phyloP scores from a whole-genome alignment of 1,140 invertebrate genomes.

The Lamellibrachia luymesi region DNA sequence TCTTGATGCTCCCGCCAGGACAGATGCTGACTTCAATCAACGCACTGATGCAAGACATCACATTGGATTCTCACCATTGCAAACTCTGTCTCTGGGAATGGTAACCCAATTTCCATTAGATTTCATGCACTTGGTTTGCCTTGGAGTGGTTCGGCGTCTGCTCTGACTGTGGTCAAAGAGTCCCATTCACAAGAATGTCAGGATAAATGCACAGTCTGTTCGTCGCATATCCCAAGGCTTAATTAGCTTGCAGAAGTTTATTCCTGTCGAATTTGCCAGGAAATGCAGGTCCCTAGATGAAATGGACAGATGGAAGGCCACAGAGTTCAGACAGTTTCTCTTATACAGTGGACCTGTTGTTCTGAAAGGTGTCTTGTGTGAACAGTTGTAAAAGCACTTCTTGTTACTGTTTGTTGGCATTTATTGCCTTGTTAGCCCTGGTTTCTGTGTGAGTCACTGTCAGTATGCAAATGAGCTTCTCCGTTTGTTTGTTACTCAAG shows the following conservation, averaged over 20 bases:
- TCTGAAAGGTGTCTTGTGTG: constrained; percentile 42
- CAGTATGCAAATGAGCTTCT: constrained; percentile 44
- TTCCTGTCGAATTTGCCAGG: no score
- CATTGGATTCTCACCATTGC: constrained; percentile 7
- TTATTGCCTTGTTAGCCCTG: constrained; percentile 38
- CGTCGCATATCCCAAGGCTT: no score
- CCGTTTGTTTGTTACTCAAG: constrained; percentile 43
- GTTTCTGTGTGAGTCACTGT: constrained; percentile 24
- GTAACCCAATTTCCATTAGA: constrained; percentile 40
- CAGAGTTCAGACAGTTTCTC: constrained; percentile 58
- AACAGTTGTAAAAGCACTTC: constrained; percentile 54
- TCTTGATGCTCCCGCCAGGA: neutral
- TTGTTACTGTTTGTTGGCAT: constrained; percentile 49
- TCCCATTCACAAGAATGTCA: neutral
- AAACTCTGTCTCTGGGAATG: constrained; percentile 30
- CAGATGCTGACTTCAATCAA: neutral
- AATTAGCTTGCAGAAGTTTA: no score
- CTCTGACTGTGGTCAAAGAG: constrained; percentile 14
- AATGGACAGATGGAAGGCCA: constrained; percentile 56
- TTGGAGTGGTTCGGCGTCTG: constrained; percentile 38
- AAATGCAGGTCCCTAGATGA: constrained; percentile 49
- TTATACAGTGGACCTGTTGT: constrained; percentile 55
- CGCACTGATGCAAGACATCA: constrained; percentile 22
- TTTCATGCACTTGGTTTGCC: constrained; percentile 47
- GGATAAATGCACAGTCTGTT: no score